A percentile compares a stretch with the other conserved stretches of the same genome.
Evolutionary conservation across 2,797 vertebrate species (phyloP).

Genomic region (Poecilia gillii): DNA sequence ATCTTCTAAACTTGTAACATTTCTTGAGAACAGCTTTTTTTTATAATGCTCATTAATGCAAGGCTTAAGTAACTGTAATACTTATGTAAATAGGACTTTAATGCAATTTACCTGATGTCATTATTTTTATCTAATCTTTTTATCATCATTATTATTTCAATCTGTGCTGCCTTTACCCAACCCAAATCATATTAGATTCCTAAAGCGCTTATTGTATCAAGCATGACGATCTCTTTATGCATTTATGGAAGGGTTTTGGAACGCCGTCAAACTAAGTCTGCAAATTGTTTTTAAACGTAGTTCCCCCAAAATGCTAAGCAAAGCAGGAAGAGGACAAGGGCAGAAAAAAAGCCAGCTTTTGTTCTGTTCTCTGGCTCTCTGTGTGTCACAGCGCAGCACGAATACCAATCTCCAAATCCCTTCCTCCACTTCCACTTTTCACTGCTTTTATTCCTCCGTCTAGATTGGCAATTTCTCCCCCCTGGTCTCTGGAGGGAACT

Average conservation of each 20-base stretch:
- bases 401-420: constrained; percentile 79
- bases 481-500: constrained; percentile 79
- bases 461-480: constrained; percentile 83
- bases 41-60: not conserved
- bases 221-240: constrained; percentile 32
- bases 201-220: constrained; percentile 22
- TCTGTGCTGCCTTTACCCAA: not conserved
- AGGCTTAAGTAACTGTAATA: not conserved
- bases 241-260: constrained; percentile 40
- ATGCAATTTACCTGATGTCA: not conserved
- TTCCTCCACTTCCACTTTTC: constrained; percentile 77
- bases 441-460: constrained; percentile 79
- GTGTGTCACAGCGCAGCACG: constrained; percentile 69
- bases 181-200: constrained; percentile 6
- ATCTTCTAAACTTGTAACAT: not conserved
- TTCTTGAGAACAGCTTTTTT: not conserved
- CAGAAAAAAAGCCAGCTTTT: constrained; percentile 52
- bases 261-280: constrained; percentile 44
- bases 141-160: not conserved
- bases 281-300: constrained; percentile 40
- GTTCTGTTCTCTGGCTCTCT: constrained; percentile 65
- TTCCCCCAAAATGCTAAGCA: constrained; percentile 57
- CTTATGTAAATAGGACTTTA: not conserved
- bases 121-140: constrained; percentile 6
- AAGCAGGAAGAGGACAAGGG: constrained; percentile 46